Conservation (phyloP, 1,140 invertebrate species). For the Homalodisca vitripennis region DNA sequence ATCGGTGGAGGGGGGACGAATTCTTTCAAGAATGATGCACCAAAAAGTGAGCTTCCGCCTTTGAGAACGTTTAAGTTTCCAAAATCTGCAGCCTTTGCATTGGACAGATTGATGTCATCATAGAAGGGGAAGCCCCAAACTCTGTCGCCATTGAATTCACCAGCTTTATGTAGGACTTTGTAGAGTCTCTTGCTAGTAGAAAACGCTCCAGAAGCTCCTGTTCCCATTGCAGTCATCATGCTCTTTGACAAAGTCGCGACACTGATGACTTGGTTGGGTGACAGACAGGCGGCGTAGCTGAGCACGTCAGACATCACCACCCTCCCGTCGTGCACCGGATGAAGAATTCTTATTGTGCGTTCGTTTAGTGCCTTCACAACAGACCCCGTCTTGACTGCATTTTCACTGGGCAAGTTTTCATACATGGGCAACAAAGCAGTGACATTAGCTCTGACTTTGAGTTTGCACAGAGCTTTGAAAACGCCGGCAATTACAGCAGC, state of each 20-base stretch:
- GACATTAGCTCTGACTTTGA: slow-evolving; percentile 73
- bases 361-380: slow-evolving; percentile 78
- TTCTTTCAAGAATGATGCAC: slow-evolving; percentile 57
- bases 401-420: slow-evolving; percentile 84
- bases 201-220: slow-evolving; percentile 56
- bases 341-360: slow-evolving; percentile 81
- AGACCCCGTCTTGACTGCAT: slow-evolving; percentile 83
- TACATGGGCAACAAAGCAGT: slow-evolving; percentile 73
- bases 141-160: slow-evolving; percentile 58
- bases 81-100: slow-evolving; percentile 42
- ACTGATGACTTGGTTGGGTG: slow-evolving; percentile 66
- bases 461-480: slow-evolving; percentile 64
- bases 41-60: slow-evolving; percentile 38
- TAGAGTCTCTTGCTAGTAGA: slow-evolving; percentile 53
- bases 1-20: slow-evolving; percentile 49
- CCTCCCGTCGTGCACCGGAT: slow-evolving; percentile 87
- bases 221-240: slow-evolving; percentile 47
- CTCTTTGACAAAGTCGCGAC: slow-evolving; percentile 61
- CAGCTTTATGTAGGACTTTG: slow-evolving; percentile 51
- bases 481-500: slow-evolving; percentile 74
- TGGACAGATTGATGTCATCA: slow-evolving; percentile 52
- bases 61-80: not conserved
- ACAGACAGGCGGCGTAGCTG: slow-evolving; percentile 69
- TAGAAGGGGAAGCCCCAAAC: slow-evolving; percentile 65
- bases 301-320: slow-evolving; percentile 86